Percentiles rank a stretch among this genome's conserved stretches.
Evolutionary conservation across 2,888 invertebrate genomes (phyloP).

Genomic region (Cordilura impudica): DNA sequence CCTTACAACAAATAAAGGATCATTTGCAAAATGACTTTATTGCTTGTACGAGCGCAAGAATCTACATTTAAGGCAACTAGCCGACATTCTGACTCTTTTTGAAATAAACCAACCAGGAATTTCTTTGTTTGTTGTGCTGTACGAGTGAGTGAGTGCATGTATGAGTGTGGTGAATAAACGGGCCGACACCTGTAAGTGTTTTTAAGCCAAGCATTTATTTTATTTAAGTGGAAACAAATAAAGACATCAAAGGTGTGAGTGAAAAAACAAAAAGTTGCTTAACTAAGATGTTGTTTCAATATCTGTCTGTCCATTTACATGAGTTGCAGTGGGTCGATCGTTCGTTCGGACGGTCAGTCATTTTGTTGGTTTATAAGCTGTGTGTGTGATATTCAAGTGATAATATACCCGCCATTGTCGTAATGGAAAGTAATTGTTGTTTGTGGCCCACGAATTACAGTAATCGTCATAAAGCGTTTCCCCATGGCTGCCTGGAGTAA

Average conservation of each 20-base stretch:
- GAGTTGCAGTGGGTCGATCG: neutral
- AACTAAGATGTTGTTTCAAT: slow-evolving; percentile 8
- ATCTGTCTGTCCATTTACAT: neutral
- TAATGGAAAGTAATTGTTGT: slow-evolving; percentile 77
- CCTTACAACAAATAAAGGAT: slow-evolving; percentile 37
- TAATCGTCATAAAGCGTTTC: slow-evolving; percentile 77
- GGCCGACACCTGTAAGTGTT: slow-evolving; percentile 61
- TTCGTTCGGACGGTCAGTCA: slow-evolving; percentile 23
- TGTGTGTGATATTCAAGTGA: slow-evolving; percentile 75
- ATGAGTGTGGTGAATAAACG: slow-evolving; percentile 26
- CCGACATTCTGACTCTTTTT: slow-evolving; percentile 10
- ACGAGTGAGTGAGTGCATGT: no score
- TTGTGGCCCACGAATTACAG: slow-evolving; percentile 76
- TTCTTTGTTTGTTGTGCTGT: neutral
- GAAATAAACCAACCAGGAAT: neutral
- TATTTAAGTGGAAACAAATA: slow-evolving; percentile 62
- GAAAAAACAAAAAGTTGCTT: slow-evolving; percentile 1
- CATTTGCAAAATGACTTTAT: slow-evolving; percentile 59
- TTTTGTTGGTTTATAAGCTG: slow-evolving; percentile 30
- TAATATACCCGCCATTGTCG: slow-evolving; percentile 78
- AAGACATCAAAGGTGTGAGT: slow-evolving; percentile 60
- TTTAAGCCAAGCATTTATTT: slow-evolving; percentile 53
- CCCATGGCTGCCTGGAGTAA: slow-evolving; percentile 76
- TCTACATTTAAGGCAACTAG: neutral
- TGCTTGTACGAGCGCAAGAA: slow-evolving; percentile 1